Base-by-base conservation (phyloP, 2,113 vertebrate species). In the Dicrurus megarhynchus region DNA sequence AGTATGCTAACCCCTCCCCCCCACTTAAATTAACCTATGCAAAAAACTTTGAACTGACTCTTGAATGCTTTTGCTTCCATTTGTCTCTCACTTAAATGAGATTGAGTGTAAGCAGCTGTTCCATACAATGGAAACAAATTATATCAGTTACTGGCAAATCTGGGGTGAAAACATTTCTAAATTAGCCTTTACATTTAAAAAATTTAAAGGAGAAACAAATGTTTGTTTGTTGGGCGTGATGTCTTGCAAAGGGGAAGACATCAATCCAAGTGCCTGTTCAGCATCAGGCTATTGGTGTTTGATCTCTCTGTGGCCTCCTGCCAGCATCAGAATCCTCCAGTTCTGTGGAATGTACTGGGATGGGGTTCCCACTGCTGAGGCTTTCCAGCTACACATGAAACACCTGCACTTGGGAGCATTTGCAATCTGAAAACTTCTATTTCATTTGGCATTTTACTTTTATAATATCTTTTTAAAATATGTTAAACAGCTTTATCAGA, bases 1-100 rank as follows among this genome's bases (percentile, higher is more conserved):
- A 97, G 93, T 89, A 73, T 55, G 53, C 57, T 60, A 79, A 7
- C 0, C 6, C 26, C 13, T 20, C 44, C 26, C 17, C 6, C 21
- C 6, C 56, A 24, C 69, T 74, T 59, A 95, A 95, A 92, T 87
- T 96, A 94, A 96, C 64, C 77, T 91, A 80, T 91, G 79, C 37
- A 95, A 97, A 93, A 91, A 94, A 92, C 71, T 33, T 26, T 60
- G 61, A 90, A 92, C 60, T 4, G 35, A 65, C 49, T 89, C 32
- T 49, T 94, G 84, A 95, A 94, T 76, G 52, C 53, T 75, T 96
- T 93, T 81, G 15, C 80, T 95, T 96, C 69, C 53, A 57, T 80
- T 65, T 80, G 33, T 88, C 59, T 84, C 63, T 95, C 84, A 47
- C 79, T 95, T 84, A 95, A 95, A 89, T 16, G 37, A 95, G 75